Evolutionary conservation across 2,888 invertebrate genomes (phyloP).

Genomic region (Petrophora chlorosata): DNA sequence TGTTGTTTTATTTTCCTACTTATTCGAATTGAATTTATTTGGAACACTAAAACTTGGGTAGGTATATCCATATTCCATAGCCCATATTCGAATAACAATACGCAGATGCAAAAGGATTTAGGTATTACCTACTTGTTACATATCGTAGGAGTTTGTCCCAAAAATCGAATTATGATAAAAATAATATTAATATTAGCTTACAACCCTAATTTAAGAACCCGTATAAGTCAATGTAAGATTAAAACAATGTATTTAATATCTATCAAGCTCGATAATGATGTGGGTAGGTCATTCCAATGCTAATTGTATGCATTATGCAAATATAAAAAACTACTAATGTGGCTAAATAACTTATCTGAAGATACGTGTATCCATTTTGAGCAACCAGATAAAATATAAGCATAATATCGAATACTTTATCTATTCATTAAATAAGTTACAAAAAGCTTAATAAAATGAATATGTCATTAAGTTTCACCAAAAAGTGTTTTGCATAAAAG

Average conservation of each 20-base stretch:
- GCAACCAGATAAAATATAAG: slow-evolving; percentile 1
- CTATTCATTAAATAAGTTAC: slow-evolving; percentile 3
- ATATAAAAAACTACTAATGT: slow-evolving; percentile 6
- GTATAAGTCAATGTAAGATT: neutral
- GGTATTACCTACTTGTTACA: too few species aligned
- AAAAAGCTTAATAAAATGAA: slow-evolving; percentile 23
- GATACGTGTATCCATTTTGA: slow-evolving; percentile 3
- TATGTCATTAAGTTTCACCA: slow-evolving; percentile 27
- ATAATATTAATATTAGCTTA: neutral
- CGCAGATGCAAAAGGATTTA: too few species aligned
- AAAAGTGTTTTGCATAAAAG: slow-evolving; percentile 18
- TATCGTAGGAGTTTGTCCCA: too few species aligned
- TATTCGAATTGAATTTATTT: too few species aligned
- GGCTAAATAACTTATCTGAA: too few species aligned
- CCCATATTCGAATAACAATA: too few species aligned
- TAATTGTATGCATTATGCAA: slow-evolving; percentile 15
- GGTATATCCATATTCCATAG: too few species aligned
- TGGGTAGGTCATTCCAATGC: slow-evolving; percentile 9
- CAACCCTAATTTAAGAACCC: neutral
- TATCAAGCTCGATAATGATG: neutral
- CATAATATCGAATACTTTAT: slow-evolving; percentile 7
- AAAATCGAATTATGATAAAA: too few species aligned
- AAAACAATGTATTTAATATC: neutral
- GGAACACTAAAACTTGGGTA: too few species aligned
- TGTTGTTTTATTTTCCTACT: too few species aligned